phyloP scores from a whole-genome alignment of 2,797 vertebrate species.

The Coendou prehensilis region DNA sequence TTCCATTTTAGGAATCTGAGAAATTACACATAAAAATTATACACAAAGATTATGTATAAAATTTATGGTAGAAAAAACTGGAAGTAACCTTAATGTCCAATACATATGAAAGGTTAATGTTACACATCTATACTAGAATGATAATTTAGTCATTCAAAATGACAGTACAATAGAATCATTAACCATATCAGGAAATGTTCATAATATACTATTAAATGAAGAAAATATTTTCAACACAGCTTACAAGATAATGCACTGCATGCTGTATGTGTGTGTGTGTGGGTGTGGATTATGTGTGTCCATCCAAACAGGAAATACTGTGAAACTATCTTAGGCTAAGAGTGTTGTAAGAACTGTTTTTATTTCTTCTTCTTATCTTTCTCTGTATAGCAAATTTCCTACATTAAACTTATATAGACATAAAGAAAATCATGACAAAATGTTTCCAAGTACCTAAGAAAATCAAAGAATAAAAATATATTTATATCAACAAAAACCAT shows the following conservation, averaged over 20 bases:
- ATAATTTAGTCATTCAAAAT: conserved; percentile 61
- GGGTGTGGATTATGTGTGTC: neutral
- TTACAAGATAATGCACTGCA: neutral
- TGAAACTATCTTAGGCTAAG: conserved; percentile 33
- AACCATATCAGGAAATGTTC: neutral
- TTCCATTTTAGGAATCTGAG: conserved; percentile 48
- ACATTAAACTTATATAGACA: neutral
- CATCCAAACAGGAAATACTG: conserved; percentile 36
- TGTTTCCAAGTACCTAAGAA: conserved; percentile 18
- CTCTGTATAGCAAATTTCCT: conserved; percentile 33
- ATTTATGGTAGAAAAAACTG: conserved; percentile 37
- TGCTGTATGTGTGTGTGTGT: neutral
- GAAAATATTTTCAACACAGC: conserved; percentile 63
- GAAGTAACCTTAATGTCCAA: conserved; percentile 51
- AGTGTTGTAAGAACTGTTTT: conserved; percentile 26
- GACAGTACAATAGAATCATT: conserved; percentile 19
- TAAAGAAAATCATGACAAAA: conserved; percentile 41
- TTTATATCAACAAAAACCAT: conserved; percentile 55
- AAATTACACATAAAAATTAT: conserved; percentile 36
- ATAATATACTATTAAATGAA: conserved; percentile 53
- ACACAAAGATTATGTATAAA: conserved; percentile 40
- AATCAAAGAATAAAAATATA: neutral
- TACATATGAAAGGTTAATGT: conserved; percentile 53
- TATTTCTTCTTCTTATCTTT: conserved; percentile 48
- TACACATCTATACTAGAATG: neutral